Base-by-base conservation (phyloP, 2,888 invertebrate genomes). In the Cyrtodaria siliqua region DNA sequence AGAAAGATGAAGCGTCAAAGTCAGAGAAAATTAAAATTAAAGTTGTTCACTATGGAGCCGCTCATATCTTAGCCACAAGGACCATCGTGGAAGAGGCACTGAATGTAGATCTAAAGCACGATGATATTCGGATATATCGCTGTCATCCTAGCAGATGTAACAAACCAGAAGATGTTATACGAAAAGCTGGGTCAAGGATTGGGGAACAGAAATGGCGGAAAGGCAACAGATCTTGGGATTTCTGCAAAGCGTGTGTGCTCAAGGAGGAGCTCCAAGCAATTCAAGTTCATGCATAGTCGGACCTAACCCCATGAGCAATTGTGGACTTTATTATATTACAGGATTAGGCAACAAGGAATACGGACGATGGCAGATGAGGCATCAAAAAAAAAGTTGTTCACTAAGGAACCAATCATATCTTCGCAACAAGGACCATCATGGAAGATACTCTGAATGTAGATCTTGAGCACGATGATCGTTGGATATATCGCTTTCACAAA, bases 11-110 rank as follows among this genome's bases (percentile, higher is more conserved):
- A 18, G 47, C 27, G 8, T 23, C 18, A 16, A 44, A 62, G 16
- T 60, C 18, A n/a, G n/a, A n/a, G n/a, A n/a, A n/a, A n/a, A n/a
- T n/a, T n/a, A 63, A 18, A 23, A 71, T 79, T 12, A 67, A 50
- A n/a, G 67, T 74, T 18, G 70, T 79, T 20, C 74, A 79, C 56
- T 79, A 79, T 42, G 79, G 79, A 16, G 18, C 70, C 9, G 27
- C 8, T 2, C 57, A 70, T 24, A 42, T 70, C 0, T 74, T 79
- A 26, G 69, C 78, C 2, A 66, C 69, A 8, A 27, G 74, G 38
- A 71, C 62, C 8, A 66, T 79, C 24, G 49, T 74, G 27, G 71
- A 71, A 26, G 79, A 79, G 9, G 50, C n/a, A 3, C 8, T 79
- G 8, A 27, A 33, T 8, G n/a, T 70, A 1, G 49, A 79, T 33